A percentile compares a stretch with the other conserved stretches of the same genome.
phyloP scores from a whole-genome alignment of 2,888 invertebrate genomes.

The Callinectes sapidus region DNA sequence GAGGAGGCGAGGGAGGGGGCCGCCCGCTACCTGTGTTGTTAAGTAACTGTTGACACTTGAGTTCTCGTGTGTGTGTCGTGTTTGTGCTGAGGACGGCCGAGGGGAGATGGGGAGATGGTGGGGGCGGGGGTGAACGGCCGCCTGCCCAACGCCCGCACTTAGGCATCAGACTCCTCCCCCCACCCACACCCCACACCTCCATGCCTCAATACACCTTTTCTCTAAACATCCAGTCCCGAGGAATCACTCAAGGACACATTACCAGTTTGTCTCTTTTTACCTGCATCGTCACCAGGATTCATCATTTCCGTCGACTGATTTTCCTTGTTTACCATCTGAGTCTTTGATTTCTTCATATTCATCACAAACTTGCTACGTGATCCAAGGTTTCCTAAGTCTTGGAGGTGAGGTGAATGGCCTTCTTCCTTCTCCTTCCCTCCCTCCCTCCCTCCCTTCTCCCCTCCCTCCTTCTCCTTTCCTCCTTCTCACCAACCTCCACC shows the following conservation, averaged over 20 bases:
- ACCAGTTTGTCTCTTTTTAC: neutral
- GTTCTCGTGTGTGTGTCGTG: constrained; percentile 15
- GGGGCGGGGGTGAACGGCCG: neutral
- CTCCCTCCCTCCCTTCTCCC: neutral
- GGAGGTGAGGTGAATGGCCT: neutral
- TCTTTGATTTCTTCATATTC: neutral
- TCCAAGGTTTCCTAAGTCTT: neutral
- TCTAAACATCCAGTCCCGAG: neutral
- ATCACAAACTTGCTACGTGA: neutral
- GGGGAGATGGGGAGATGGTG: neutral
- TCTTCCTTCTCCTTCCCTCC: neutral
- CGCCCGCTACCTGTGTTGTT: constrained; percentile 27
- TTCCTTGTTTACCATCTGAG: neutral
- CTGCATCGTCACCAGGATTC: neutral
- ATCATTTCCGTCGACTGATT: neutral
- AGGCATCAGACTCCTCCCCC: neutral
- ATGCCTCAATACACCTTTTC: neutral
- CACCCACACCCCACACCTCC: neutral
- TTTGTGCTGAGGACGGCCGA: neutral
- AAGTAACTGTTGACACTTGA: constrained; percentile 33
- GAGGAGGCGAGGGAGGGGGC: neutral
- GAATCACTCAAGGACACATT: neutral
- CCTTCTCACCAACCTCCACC: neutral
- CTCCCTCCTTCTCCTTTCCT: neutral
- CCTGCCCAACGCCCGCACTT: neutral